Conservation (phyloP, 2,113 vertebrate species). For the Cheirogaleus medius region DNA sequence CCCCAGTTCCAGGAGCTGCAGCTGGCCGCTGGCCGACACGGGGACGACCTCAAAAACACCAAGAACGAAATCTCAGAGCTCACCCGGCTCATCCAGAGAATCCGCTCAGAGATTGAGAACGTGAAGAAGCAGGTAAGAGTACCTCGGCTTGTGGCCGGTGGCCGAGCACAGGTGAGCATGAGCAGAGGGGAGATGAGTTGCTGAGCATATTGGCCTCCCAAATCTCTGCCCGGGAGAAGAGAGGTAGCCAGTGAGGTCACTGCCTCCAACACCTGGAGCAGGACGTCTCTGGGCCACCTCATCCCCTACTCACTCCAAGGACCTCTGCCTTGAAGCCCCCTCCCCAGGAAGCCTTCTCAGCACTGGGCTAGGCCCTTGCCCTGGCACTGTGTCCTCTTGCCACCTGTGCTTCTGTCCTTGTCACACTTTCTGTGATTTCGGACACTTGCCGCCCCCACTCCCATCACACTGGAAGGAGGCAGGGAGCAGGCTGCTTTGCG, state of each 20-base stretch:
- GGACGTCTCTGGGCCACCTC: background rate
- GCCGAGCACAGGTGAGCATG: fast-evolving
- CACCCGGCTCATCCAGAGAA: slow-evolving; percentile 88
- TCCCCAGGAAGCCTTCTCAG: background rate
- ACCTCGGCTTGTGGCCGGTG: background rate
- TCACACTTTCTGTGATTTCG: background rate
- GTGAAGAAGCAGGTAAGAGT: slow-evolving; percentile 90
- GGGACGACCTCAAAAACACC: slow-evolving; percentile 89
- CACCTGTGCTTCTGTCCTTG: too few relatives aligned
- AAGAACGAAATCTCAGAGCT: slow-evolving; percentile 92
- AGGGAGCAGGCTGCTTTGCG: background rate
- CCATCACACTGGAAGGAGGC: background rate
- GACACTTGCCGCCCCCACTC: background rate
- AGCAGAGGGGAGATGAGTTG: background rate
- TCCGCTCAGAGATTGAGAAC: slow-evolving; percentile 90
- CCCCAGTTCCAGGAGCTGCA: slow-evolving; percentile 85
- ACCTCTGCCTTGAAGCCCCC: background rate
- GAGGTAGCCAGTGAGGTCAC: background rate
- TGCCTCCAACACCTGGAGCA: background rate
- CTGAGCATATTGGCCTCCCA: background rate
- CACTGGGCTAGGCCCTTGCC: background rate
- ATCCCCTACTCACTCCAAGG: background rate
- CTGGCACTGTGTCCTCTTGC: background rate
- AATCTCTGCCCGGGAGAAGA: background rate
- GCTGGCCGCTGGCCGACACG: slow-evolving; percentile 85